Conservation (phyloP, 2,888 invertebrate species). For the Pseudococcus longispinus region DNA sequence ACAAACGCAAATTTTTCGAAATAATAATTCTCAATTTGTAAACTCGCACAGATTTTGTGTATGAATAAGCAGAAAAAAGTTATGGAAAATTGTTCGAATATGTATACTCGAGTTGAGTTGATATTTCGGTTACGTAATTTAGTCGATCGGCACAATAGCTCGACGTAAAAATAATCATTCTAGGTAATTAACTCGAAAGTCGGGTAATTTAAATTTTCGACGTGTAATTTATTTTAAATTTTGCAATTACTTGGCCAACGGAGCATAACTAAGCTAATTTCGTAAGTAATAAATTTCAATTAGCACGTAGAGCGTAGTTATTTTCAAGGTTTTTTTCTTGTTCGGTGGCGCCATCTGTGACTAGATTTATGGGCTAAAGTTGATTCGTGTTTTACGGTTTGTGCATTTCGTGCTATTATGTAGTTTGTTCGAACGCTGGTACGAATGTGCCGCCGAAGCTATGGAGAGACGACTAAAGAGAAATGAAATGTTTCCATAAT, state of each 20-base stretch:
- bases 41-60: too few relatives aligned
- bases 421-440: not conserved
- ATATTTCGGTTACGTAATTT: too few relatives aligned
- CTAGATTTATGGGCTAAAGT: not conserved
- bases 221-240: constrained; percentile 33
- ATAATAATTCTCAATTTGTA: too few relatives aligned
- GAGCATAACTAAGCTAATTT: not conserved
- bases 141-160: not conserved
- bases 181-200: not conserved
- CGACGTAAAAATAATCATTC: not conserved
- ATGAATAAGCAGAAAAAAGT: too few relatives aligned
- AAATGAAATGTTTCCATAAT: not conserved
- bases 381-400: constrained; percentile 31
- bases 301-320: not conserved
- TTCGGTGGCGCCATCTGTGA: constrained; percentile 13
- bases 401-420: constrained; percentile 11
- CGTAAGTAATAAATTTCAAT: constrained; percentile 34
- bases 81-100: too few relatives aligned
- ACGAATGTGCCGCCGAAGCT: not conserved
- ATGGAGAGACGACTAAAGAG: not conserved
- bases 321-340: constrained; percentile 37
- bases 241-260: not conserved
- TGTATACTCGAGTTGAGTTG: not conserved
- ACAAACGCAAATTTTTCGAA: too few relatives aligned
- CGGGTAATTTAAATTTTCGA: constrained; percentile 15